Percentiles rank a stretch among this genome's conserved stretches.
phyloP scores from a whole-genome alignment of 2,113 vertebrate species.

The Tamias sibiricus region DNA sequence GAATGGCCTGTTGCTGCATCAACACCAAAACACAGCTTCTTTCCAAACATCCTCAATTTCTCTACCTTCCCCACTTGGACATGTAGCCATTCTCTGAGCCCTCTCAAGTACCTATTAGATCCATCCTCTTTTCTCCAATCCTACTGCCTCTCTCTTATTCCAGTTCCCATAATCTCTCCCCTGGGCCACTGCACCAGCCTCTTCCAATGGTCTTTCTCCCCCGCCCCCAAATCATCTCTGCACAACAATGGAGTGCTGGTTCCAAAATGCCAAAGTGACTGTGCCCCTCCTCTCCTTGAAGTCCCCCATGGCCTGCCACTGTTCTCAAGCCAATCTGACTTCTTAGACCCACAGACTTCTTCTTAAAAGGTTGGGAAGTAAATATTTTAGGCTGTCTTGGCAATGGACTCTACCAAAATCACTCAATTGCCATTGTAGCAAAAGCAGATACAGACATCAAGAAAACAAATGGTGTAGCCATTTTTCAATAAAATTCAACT shows the following conservation, averaged over 20 bases:
- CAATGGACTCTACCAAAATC: neutral
- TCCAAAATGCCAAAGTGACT: neutral
- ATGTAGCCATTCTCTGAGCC: neutral
- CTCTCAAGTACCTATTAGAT: neutral
- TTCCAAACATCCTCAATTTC: neutral
- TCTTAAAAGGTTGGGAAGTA: neutral
- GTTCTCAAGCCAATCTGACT: neutral
- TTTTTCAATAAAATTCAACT: neutral
- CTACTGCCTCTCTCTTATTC: neutral
- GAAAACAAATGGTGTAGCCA: neutral
- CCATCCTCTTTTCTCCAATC: neutral
- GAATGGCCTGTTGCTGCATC: neutral
- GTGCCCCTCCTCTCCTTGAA: neutral
- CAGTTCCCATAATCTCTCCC: neutral
- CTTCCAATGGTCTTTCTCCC: neutral
- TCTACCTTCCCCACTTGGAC: neutral
- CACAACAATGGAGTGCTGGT: neutral
- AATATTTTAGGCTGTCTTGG: neutral
- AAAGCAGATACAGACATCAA: neutral
- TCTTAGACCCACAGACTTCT: neutral
- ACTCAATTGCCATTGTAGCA: neutral
- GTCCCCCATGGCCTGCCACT: neutral
- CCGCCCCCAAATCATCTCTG: neutral
- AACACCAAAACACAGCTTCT: neutral
- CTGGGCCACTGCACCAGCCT: neutral